phyloP scores from a whole-genome alignment of 2,797 vertebrate species.

The Eulemur rubriventer region DNA sequence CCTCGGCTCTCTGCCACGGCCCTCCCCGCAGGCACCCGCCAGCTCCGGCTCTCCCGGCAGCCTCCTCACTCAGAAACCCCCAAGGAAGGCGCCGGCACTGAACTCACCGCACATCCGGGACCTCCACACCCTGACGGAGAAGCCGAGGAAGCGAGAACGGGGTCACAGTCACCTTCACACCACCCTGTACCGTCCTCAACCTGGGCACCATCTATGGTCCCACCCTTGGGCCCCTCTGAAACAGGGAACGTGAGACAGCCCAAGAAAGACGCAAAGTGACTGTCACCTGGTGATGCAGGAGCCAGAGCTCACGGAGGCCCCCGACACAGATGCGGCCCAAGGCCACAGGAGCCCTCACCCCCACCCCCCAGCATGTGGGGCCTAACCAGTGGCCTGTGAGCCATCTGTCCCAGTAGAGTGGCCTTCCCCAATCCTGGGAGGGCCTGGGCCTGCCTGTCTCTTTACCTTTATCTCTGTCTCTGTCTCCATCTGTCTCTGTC shows the following conservation, averaged over 20 bases:
- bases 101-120: rapidly evolving
- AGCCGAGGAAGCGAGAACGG: not conserved
- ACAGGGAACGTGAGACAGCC: not conserved
- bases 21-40: not conserved
- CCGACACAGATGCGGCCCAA: too few species aligned
- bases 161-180: not conserved
- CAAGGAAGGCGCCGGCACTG: not conserved
- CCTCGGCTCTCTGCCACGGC: not conserved
- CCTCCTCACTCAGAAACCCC: not conserved
- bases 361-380: not conserved
- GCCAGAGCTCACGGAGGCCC: not conserved
- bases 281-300: not conserved
- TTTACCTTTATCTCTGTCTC: not conserved
- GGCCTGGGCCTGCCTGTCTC: not conserved
- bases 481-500: not conserved
- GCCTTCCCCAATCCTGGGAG: not conserved
- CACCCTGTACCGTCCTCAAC: not conserved
- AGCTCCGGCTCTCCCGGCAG: not conserved
- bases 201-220: not conserved
- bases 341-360: not conserved
- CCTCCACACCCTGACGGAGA: not conserved
- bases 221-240: not conserved
- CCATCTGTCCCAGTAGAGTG: not conserved
- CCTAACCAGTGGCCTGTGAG: not conserved
- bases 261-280: not conserved